A percentile compares a stretch with the other conserved stretches of the same genome.
Evolutionary conservation across 2,113 vertebrate genomes (phyloP).

Genomic region (Ranitomeya imitator): DNA sequence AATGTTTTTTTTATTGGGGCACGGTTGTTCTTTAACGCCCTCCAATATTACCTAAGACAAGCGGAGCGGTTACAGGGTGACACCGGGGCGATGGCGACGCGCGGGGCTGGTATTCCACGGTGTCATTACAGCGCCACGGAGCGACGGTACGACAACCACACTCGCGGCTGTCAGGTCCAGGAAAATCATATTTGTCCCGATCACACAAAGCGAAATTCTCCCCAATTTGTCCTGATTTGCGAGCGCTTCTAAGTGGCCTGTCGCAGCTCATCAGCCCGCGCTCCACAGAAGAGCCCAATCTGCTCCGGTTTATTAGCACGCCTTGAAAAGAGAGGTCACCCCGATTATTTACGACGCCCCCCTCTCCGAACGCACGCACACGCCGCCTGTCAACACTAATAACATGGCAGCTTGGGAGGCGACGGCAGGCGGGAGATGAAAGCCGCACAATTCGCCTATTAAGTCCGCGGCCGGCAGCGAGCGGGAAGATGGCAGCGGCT

Average conservation of each 20-base stretch:
- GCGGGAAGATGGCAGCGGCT: constrained; percentile 11
- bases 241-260: constrained; percentile 47
- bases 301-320: constrained; percentile 48
- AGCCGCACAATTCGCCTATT: constrained; percentile 19
- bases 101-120: background rate
- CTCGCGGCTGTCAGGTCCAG: constrained; percentile 40
- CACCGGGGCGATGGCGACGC: background rate
- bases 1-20: background rate
- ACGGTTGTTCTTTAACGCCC: too few species aligned
- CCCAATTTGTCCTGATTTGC: constrained; percentile 48
- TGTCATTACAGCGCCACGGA: constrained; percentile 1
- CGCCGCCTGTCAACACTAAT: constrained; percentile 49
- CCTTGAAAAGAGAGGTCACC: constrained; percentile 49
- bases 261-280: constrained; percentile 48
- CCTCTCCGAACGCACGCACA: constrained; percentile 24
- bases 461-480: constrained; percentile 19
- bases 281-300: constrained; percentile 47
- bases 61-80: background rate
- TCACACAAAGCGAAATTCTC: constrained; percentile 30
- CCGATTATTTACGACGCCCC: constrained; percentile 52
- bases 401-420: constrained; percentile 23
- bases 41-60: background rate
- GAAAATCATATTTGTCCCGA: constrained; percentile 52
- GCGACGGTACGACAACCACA: constrained; percentile 27
- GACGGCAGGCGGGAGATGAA: constrained; percentile 35